Evolutionary conservation across 2,888 invertebrate species (phyloP), one percentile per base, ranked within the genome.

Genomic region (Byasa hedistus): DNA sequence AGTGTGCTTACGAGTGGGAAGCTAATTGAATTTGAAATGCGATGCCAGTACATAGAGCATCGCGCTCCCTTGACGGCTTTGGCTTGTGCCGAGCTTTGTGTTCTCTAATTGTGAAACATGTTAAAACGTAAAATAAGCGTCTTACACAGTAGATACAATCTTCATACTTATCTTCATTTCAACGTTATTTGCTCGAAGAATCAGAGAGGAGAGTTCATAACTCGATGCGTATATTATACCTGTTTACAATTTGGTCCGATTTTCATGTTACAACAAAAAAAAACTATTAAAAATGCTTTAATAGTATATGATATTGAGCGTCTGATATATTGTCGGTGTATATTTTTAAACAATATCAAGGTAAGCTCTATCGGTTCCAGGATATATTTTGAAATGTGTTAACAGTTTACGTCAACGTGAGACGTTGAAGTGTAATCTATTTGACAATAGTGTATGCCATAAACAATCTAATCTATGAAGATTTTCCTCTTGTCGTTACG

Each of bases 11-110:
- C 44, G n/a, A 27, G 19, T n/a, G 51, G 32, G 59, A 59, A 56
- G 59, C 48, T 65, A 65, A 65, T 65, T 65, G 59, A 61, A 61
- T 66, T 66, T 27, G 61, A 57, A 66, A 66, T 66, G 57, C 27
- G 66, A 66, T 57, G 61, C 61, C 39, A 57, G 57, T 57, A 61
- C 32, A 61, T 22, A 19, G 56, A 56, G 27, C 27, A 54, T 12
- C 27, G 54, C 21, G 56, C 61, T 66, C 62, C 56, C 55, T 56
- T 23, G 56, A 48, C 56, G 44, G 57, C 66, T 66, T 57, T 61
- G 57, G 36, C 52, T 61, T 36, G 24, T 44, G n/a, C 55, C 19
- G n/a, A 23, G 61, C 61, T 66, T 57, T 61, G 44, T 44, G 54
- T 58, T 60, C 60, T 23, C 55, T 32, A 65, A 65, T 65, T 65